Base-by-base conservation (phyloP, 2,888 invertebrate genomes). In the Anagyrus pseudococci region DNA sequence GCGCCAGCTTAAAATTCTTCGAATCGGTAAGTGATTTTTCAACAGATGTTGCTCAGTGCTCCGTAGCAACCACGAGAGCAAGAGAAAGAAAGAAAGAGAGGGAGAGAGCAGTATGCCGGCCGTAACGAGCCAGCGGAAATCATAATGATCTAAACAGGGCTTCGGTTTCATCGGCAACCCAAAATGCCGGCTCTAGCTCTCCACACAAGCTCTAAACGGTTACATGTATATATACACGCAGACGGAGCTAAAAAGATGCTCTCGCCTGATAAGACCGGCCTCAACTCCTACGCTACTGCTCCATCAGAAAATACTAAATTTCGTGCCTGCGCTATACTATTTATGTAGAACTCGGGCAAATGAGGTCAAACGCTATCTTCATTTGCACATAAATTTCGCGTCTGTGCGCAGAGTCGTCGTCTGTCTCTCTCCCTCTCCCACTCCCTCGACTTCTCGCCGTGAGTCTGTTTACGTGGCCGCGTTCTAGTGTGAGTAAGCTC, bases 361-460 rank as follows among this genome's bases (percentile, higher is more conserved):
- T 37, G 61, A 33, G 64, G 64, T 65, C 64, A 61, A 65, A 50
- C 55, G 46, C 64, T 65, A 65, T 65, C 64, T 65, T 54, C 54
- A 50, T 46, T 61, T 49, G 57, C 58, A 19, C 47, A 20, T 26
- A 23, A 29, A 19, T 46, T 43, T 47, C n/a, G n/a, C n/a, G n/a
- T n/a, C n/a, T n/a, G n/a, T n/a, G n/a, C n/a, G n/a, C n/a, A n/a
- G n/a, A n/a, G n/a, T n/a, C n/a, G n/a, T n/a, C n/a, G n/a, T n/a
- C n/a, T n/a, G n/a, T n/a, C n/a, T n/a, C n/a, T n/a, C n/a, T n/a
- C n/a, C n/a, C n/a, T n/a, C n/a, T n/a, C n/a, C n/a, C n/a, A n/a
- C n/a, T n/a, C n/a, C n/a, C n/a, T n/a, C n/a, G n/a, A n/a, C n/a
- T n/a, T n/a, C n/a, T n/a, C n/a, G n/a, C n/a, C n/a, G n/a, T n/a